Evolutionary conservation across 1,140 invertebrate genomes (phyloP), one percentile per base, ranked within the genome.

Genomic region (Caenorhabditis tropicalis): DNA sequence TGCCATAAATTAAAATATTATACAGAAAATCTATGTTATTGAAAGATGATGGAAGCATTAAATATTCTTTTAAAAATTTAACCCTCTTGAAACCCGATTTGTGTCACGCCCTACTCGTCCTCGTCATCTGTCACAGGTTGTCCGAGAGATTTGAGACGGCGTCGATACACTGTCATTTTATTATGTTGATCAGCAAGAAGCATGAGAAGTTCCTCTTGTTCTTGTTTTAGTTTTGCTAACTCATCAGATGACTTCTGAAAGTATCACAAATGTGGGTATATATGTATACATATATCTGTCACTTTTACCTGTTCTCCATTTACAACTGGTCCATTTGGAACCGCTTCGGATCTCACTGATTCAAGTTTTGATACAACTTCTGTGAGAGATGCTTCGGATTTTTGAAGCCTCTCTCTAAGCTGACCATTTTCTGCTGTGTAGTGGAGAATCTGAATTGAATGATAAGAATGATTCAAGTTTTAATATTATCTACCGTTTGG

Each of bases 161-260:
- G 92, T 91, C 94, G 95, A 89, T 95, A 96, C 19, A 93, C 91
- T 60, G 92, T 93, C 82, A 95, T 92, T 92, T 95, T 95, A 4
- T 92, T 91, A 89, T 96, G 95, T 92, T 96, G 95, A 91, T 96
- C 95, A 2, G 94, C 94, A 48, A 98, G 92, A 79, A 98, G 92
- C 89, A 95, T 94, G 21, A 97, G 91, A 84, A 97, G 92, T 92
- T 97, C 95, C 88, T 97, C 96, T 91, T 97, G 96, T 90, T 97
- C 96, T 90, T 95, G 96, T 89, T 94, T 94, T 56, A 95, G 90
- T 86, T 93, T 94, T 36, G 94, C 94, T 84, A 96, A 81, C 27
- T 83, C 83, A 19, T 81, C 81, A 21, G n/a, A 39, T 24, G 36
- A 43, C 29, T 33, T 65, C 85, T 79, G 21, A n/a, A 81, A 21